These are phyloP conservation scores for Dromiciops gliroides DNA, from an alignment of 2,113 vertebrate genomes.

Conservation along the genomic window DNA sequence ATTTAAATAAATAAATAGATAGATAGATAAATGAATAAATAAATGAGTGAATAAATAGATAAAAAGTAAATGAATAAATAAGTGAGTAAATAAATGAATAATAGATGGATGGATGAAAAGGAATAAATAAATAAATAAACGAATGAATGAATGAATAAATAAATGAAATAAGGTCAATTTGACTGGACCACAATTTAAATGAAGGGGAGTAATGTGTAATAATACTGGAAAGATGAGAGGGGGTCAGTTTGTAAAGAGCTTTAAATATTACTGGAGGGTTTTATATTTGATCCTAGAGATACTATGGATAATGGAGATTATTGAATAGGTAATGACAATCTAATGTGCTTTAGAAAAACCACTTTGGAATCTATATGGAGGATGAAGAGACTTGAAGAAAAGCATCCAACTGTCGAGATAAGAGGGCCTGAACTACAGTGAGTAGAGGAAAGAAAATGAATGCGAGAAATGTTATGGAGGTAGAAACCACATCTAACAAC, in stretches of 20 bases:
- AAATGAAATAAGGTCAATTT: background rate
- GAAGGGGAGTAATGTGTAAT: background rate
- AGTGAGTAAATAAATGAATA: no score
- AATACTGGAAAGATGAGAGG: background rate
- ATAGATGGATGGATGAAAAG: no score
- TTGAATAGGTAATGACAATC: background rate
- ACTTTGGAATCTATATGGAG: background rate
- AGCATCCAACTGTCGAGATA: background rate
- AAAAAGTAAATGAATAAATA: no score
- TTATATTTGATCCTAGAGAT: background rate
- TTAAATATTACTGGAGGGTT: background rate
- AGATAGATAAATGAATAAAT: no score
- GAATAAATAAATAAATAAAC: no score
- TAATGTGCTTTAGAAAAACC: background rate
- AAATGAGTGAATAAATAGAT: no score
- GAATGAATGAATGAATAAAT: no score
- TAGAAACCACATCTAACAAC: background rate
- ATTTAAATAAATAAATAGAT: no score
- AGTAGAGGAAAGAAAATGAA: background rate
- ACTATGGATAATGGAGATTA: background rate
- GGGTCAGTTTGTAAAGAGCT: background rate
- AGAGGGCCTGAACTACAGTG: background rate
- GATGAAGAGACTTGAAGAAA: background rate
- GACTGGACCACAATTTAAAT: background rate
- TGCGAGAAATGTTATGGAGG: background rate